Base-by-base conservation (phyloP, 2,797 vertebrate species). In the Rhadinocentrus ornatus region DNA sequence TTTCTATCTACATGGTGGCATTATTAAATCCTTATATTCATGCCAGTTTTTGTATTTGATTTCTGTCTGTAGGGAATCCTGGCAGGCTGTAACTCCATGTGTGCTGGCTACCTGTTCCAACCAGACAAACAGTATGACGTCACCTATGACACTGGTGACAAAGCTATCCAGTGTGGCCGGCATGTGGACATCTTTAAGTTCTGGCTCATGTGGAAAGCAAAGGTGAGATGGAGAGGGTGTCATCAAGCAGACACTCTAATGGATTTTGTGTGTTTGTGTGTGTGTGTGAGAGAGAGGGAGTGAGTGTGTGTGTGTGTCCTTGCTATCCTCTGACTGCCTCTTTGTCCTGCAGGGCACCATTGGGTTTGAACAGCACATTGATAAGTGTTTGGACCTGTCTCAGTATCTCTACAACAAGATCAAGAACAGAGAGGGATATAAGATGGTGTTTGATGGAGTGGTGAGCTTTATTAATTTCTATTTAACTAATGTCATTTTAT, bases 171-270 rank as follows among this genome's bases (percentile, higher is more conserved):
- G 78, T 99, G 98, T 20, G 98, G 98, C 6, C 94, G 98, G 31
- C 98, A 99, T 0, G 98, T 99, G 41, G 98, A 99, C 93, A 99
- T 99, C 91, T 99, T 99, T 87, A 99, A 99, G 91, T 98, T 99
- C 94, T 99, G 98, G 98, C 94, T 99, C 90, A 99, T 99, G 98
- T 99, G 98, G 98, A 99, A 99, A 88, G 98, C 98, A 61, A 91
- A 93, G 82, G 89, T 91, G 69, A 85, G 69, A 37, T 2, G 0
- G 0, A 22, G 1, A 53, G 15, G 62, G 6, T 54, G 41, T 55
- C 6, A 13, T 32, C 4, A n/a, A n/a, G 24, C 8, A 6, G 0
- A 13, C 3, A 44, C 1, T 24, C 1, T 24, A 8, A 16, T 20
- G 3, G 58, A 15, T 26, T 16, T 41, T 18, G 4, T 39, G 1